Percentiles rank a stretch among this genome's conserved stretches.
Conservation (phyloP, 2,888 invertebrate genomes). For the Cataglyphis altisquamis region DNA sequence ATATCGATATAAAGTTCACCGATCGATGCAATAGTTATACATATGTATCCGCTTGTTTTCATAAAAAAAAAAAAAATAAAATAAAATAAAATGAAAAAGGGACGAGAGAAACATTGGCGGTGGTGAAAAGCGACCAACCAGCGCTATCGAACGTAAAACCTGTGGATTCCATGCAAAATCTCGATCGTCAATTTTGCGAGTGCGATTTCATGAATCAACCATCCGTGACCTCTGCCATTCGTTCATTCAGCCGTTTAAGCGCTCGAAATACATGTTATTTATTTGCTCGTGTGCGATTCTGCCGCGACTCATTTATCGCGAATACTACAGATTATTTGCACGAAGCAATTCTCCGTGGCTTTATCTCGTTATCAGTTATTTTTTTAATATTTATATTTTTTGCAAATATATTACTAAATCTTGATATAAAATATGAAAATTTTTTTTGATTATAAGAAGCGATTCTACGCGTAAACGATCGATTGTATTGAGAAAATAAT, state of each 20-base stretch:
- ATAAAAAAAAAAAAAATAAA: neutral
- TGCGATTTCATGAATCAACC: constrained; percentile 55
- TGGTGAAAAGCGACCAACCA: neutral
- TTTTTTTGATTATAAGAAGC: neutral
- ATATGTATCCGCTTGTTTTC: constrained; percentile 27
- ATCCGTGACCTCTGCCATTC: constrained; percentile 37
- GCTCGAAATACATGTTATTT: constrained; percentile 46
- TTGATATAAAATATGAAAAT: neutral
- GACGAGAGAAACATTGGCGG: neutral
- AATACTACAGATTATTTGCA: neutral
- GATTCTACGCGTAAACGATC: neutral
- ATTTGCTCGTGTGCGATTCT: constrained; percentile 35
- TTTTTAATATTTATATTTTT: neutral
- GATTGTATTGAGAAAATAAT: neutral
- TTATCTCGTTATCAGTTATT: constrained; percentile 22
- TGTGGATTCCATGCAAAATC: constrained; percentile 66
- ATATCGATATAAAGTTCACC: constrained; percentile 35
- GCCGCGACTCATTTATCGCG: constrained; percentile 42
- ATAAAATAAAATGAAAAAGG: neutral
- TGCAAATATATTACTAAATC: no score
- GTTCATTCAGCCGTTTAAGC: constrained; percentile 41
- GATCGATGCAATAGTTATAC: constrained; percentile 33
- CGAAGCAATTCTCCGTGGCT: neutral
- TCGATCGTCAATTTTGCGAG: constrained; percentile 62
- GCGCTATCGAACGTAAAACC: constrained; percentile 54